These are phyloP conservation scores for Halichoeres trimaculatus DNA, from an alignment of 2,113 vertebrate species.

Conservation along the genomic window DNA sequence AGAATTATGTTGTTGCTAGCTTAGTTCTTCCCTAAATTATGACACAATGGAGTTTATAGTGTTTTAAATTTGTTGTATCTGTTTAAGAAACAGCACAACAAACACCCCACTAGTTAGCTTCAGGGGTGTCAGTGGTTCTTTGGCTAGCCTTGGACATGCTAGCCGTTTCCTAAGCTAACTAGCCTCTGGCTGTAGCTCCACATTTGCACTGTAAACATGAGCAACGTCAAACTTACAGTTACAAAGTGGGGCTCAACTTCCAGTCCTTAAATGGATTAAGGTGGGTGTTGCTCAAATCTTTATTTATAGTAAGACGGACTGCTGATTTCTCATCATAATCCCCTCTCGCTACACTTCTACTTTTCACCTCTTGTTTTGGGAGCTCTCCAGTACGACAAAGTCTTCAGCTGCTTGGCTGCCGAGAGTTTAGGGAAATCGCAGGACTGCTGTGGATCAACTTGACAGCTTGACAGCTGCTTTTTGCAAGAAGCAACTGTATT, in stretches of 20 bases:
- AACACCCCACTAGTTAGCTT: too few species aligned
- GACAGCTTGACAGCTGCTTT: conserved; percentile 27
- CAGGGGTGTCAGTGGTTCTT: too few species aligned
- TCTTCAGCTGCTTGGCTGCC: conserved; percentile 22
- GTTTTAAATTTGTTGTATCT: too few species aligned
- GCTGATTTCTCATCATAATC: conserved; percentile 32
- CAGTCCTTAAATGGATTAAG: conserved; percentile 39
- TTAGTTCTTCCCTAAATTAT: too few species aligned
- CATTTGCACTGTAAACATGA: too few species aligned
- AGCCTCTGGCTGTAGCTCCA: too few species aligned
- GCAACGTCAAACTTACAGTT: neutral
- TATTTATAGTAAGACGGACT: conserved; percentile 32
- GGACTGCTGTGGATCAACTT: conserved; percentile 35
- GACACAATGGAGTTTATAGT: too few species aligned
- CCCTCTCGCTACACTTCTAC: conserved; percentile 8
- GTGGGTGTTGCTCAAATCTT: neutral
- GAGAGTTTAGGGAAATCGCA: conserved; percentile 26
- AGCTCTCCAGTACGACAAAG: conserved; percentile 49
- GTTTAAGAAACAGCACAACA: too few species aligned
- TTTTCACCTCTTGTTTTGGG: conserved; percentile 52
- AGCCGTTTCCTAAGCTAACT: too few species aligned
- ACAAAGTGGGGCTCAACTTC: conserved; percentile 7
- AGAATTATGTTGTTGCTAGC: too few species aligned
- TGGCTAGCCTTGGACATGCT: too few species aligned
- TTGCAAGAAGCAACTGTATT: conserved; percentile 41